phyloP scores from a whole-genome alignment of 64 coral and sea anemone species.

The Stylophora pistillata region DNA sequence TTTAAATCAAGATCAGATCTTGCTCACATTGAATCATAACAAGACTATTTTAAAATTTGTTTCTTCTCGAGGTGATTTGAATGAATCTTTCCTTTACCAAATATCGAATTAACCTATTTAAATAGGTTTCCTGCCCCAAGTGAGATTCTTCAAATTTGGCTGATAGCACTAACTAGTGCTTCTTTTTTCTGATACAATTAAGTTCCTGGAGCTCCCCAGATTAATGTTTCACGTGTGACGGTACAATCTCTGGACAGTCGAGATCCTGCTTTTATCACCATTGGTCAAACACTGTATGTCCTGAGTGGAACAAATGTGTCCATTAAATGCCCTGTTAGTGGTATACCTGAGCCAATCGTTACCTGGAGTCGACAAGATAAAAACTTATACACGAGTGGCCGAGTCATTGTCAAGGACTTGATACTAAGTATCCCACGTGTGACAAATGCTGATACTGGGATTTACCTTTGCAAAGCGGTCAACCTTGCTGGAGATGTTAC shows the following conservation, averaged over 20 bases:
- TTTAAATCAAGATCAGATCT: no score
- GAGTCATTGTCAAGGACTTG: not conserved
- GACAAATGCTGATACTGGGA: slow-evolving; percentile 44
- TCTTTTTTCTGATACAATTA: not conserved
- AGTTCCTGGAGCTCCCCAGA: slow-evolving; percentile 28
- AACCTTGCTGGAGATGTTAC: slow-evolving; percentile 70
- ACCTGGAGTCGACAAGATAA: slow-evolving; percentile 31
- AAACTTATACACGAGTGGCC: not conserved
- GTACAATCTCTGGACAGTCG: slow-evolving; percentile 18
- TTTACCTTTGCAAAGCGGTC: slow-evolving; percentile 59
- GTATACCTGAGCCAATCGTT: slow-evolving; percentile 36
- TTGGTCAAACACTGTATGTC: slow-evolving; percentile 33
- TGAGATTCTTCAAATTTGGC: no score
- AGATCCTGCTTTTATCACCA: slow-evolving; percentile 11
- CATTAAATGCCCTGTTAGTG: slow-evolving; percentile 50
- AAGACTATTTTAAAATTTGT: no score
- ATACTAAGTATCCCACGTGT: slow-evolving; percentile 48
- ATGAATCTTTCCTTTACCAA: no score
- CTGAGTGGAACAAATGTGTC: slow-evolving; percentile 42
- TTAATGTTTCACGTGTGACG: slow-evolving; percentile 37
- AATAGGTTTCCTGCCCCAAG: no score
- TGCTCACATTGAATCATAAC: no score
- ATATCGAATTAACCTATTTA: no score
- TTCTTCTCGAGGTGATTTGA: no score
- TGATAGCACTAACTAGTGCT: not conserved